Base-by-base conservation (phyloP, 1,140 invertebrate genomes). In the Neoseiulus cucumeris region DNA sequence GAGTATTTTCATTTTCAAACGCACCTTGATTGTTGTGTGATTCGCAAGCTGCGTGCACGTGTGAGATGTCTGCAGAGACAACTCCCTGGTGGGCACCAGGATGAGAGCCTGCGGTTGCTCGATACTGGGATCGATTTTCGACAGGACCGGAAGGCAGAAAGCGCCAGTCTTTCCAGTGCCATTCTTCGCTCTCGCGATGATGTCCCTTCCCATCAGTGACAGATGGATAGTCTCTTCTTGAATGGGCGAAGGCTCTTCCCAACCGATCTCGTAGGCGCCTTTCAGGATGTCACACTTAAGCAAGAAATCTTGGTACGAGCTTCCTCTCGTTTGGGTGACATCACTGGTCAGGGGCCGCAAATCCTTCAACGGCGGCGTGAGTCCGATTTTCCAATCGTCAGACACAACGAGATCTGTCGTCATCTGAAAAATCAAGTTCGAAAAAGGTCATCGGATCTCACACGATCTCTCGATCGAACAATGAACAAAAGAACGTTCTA, bases 231-330 rank as follows among this genome's bases (percentile, higher is more conserved):
- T 92, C 71, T 90, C 90, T 82, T 96, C 92, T 82, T 99, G 96
- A 80, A 99, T 99, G 22, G 96, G 96, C 69, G 91, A 97, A 59
- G 96, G 96, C 76, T 91, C 91, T 75, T 99, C 96, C 96, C 95
- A 99, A 59, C 96, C 96, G 79, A 98, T 98, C 76, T 99, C 96
- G 78, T 98, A 99, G 74, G 99, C 98, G 69, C 95, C 96, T 94
- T 98, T 99, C 66, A 99, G 79, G 71, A 99, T 80, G 79, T 96
- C 90, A 72, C 95, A 81, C 78, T 93, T 94, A 66, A 99, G 80
- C 77, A 93, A 97, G 79, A 96, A 98, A 77, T 99, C 94, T 82
- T 98, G 95, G 82, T 99, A 99, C 76, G 98, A 94, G 80, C 95
- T 97, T 71, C 95, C 95, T 82, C 92, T 89, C 72, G 93, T 97